phyloP scores from a whole-genome alignment of 2,797 vertebrate species.

The Nothura maculosa region DNA sequence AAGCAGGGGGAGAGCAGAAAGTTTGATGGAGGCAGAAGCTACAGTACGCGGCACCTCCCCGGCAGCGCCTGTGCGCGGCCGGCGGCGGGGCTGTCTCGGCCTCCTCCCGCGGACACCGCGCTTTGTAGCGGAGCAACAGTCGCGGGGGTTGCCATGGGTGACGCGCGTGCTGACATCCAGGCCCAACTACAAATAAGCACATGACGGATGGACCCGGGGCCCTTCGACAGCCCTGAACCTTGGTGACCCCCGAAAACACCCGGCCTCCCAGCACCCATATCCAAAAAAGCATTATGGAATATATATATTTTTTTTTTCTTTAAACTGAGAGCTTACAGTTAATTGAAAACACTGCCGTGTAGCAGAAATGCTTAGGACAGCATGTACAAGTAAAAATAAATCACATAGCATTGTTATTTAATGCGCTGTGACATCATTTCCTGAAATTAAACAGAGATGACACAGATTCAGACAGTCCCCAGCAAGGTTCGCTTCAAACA shows the following conservation, averaged over 20 bases:
- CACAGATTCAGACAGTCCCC: constrained; percentile 80
- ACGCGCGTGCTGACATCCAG: constrained; percentile 85
- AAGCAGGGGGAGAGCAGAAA: constrained; percentile 85
- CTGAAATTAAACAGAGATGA: constrained; percentile 86
- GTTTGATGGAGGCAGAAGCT: constrained; percentile 85
- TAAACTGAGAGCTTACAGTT: constrained; percentile 73
- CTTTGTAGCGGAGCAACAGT: constrained; percentile 83
- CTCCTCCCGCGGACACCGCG: constrained; percentile 41
- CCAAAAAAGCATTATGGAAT: constrained; percentile 73
- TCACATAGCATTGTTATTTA: constrained; percentile 81
- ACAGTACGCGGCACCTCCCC: not conserved
- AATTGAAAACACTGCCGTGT: constrained; percentile 79
- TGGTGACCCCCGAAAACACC: constrained; percentile 85
- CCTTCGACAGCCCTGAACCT: constrained; percentile 88
- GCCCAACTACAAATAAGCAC: constrained; percentile 88
- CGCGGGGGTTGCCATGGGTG: constrained; percentile 86
- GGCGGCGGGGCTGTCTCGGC: too few relatives aligned
- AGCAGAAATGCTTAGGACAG: constrained; percentile 80
- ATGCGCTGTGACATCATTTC: constrained; percentile 85
- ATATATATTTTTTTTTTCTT: constrained; percentile 20
- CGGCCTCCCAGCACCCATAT: constrained; percentile 26
- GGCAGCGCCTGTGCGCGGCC: too few relatives aligned
- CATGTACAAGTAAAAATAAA: constrained; percentile 81
- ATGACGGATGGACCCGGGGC: constrained; percentile 91
- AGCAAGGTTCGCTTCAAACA: constrained; percentile 86